A percentile compares a stretch with the other conserved stretches of the same genome.
Evolutionary conservation across 30 jellyfish, hydroid and myxozoan genomes (phyloP).

Genomic region (Haliclystus octoradiatus): DNA sequence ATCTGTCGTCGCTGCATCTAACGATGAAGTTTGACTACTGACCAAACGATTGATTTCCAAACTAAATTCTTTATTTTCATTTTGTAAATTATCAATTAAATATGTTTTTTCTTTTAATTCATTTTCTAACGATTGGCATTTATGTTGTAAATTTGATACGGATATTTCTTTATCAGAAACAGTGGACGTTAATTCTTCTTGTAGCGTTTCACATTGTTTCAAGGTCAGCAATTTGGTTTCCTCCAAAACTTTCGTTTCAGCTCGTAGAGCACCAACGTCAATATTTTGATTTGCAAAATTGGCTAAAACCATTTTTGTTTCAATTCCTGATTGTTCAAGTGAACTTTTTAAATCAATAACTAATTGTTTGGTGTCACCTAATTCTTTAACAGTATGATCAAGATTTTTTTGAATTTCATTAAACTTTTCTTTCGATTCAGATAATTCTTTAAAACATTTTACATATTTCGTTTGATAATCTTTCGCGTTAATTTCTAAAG

Average conservation of each 20-base stretch:
- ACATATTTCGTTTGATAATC: neutral
- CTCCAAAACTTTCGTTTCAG: neutral
- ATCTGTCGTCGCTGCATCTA: no score
- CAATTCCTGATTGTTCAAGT: neutral
- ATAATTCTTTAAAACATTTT: neutral
- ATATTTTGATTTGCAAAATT: neutral
- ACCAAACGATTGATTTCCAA: no score
- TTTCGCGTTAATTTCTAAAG: neutral
- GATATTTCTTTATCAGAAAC: no score
- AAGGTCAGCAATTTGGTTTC: neutral
- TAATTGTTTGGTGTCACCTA: neutral
- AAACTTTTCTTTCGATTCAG: neutral
- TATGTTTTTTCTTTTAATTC: neutral
- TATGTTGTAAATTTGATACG: no score
- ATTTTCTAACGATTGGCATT: no score
- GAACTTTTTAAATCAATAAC: neutral
- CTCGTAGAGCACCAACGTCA: neutral
- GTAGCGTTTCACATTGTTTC: neutral
- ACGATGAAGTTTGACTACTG: no score
- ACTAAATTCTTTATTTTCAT: no score
- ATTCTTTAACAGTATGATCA: neutral
- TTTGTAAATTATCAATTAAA: neutral
- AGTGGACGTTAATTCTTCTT: neutral
- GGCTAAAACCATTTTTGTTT: neutral
- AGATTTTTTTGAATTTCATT: neutral